Conservation (phyloP, 1,140 invertebrate species). For the Drosophila bocki region DNA sequence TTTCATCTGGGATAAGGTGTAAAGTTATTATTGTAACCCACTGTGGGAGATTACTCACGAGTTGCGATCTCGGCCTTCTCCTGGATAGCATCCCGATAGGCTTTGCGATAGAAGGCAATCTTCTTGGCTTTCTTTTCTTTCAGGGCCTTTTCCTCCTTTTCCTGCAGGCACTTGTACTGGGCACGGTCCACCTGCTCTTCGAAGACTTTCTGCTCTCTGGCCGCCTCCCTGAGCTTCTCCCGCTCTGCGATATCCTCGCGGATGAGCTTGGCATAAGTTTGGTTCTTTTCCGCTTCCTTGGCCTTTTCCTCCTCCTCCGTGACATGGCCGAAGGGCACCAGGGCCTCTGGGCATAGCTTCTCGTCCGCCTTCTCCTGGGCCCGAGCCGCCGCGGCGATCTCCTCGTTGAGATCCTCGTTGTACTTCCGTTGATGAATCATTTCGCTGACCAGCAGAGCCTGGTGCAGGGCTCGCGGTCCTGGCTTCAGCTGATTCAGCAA, state of each 20-base stretch:
- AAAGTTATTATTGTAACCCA: not conserved
- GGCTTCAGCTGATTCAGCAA: conserved; percentile 58
- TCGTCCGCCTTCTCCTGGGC: conserved; percentile 47
- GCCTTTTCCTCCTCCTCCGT: conserved; percentile 39
- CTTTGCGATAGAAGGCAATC: conserved; percentile 46
- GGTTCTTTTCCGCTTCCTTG: conserved; percentile 16
- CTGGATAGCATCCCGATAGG: conserved; percentile 45
- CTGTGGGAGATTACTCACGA: conserved; percentile 30
- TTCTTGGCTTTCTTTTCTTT: conserved; percentile 24
- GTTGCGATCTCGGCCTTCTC: conserved; percentile 43
- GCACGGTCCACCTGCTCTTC: conserved; percentile 50
- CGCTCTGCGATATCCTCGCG: conserved; percentile 9
- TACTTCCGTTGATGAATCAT: conserved; percentile 42
- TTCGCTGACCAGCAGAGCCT: conserved; percentile 52
- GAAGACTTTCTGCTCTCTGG: conserved; percentile 17
- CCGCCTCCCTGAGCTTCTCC: conserved; percentile 6
- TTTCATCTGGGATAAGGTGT: conserved; percentile 36
- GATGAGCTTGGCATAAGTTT: conserved; percentile 2
- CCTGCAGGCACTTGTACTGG: conserved; percentile 38
- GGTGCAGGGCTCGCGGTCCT: conserved; percentile 42
- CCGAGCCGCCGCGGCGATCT: conserved; percentile 37
- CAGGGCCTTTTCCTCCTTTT: conserved; percentile 38
- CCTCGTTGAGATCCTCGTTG: conserved; percentile 43
- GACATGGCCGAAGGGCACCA: conserved; percentile 47
- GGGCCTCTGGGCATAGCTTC: conserved; percentile 31